Evolutionary conservation across 1,140 invertebrate species (phyloP).

Genomic region (Rhyacophila brunnea): DNA sequence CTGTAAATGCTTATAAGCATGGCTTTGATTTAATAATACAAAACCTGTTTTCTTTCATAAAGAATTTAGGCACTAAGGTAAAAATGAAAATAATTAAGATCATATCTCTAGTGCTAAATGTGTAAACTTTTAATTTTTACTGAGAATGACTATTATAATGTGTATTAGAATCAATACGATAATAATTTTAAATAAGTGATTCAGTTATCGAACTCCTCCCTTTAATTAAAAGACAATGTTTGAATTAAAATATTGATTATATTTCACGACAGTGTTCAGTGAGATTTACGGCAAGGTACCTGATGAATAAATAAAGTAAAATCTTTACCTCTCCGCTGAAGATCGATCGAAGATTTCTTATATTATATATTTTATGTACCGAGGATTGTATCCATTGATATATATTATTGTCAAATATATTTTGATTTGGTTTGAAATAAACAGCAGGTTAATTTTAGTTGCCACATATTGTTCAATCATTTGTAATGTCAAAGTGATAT

Average conservation of each 20-base stretch:
- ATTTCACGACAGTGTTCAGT: slow-evolving; percentile 12
- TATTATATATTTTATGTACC: neutral
- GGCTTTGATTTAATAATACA: no score
- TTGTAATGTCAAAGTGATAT: no score
- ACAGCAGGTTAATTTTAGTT: no score
- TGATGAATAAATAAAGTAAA: slow-evolving; percentile 13
- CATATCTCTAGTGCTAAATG: slow-evolving; percentile 16
- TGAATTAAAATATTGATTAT: neutral
- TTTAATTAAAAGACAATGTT: neutral
- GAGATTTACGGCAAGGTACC: slow-evolving; percentile 22
- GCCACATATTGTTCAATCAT: no score
- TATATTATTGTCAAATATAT: neutral
- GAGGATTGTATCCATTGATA: neutral
- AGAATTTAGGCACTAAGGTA: no score
- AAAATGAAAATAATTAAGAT: slow-evolving; percentile 9
- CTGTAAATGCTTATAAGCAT: no score
- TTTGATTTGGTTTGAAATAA: no score
- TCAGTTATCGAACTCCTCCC: no score
- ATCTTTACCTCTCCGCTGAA: slow-evolving; percentile 10
- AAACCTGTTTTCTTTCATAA: no score
- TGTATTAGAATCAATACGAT: slow-evolving; percentile 11
- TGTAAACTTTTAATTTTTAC: neutral
- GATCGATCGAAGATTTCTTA: neutral
- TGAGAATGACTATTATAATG: neutral
- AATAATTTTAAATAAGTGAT: neutral